Evolutionary conservation across 2,888 invertebrate genomes (phyloP).

Genomic region (Tenthredo livida): DNA sequence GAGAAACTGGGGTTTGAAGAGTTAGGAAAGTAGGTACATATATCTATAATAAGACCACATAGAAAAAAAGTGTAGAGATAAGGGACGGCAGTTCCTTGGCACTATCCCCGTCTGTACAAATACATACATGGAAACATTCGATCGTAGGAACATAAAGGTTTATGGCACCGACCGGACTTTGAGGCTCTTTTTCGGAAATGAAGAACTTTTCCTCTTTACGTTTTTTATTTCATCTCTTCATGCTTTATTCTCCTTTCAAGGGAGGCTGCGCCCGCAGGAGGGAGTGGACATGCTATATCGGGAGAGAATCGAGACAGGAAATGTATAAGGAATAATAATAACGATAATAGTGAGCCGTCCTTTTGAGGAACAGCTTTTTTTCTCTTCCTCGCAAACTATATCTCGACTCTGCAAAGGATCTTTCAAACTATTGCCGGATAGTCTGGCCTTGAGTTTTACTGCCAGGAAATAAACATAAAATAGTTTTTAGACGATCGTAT

Average conservation of each 20-base stretch:
- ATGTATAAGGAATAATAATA: not conserved
- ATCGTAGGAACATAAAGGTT: not conserved
- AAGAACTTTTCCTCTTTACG: constrained; percentile 11
- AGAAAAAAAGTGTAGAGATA: not conserved
- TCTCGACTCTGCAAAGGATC: not conserved
- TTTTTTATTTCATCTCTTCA: not conserved
- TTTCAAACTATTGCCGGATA: not conserved
- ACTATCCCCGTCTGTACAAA: not conserved
- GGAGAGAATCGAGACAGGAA: not conserved
- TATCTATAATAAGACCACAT: not conserved
- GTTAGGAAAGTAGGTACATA: not conserved
- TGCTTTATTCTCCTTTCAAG: not conserved
- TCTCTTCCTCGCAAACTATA: not conserved
- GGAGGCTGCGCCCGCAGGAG: not conserved
- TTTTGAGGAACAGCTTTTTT: constrained; percentile 42
- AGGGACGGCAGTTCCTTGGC: not conserved
- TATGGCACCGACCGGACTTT: not conserved
- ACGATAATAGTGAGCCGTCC: not conserved
- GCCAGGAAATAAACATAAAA: not conserved
- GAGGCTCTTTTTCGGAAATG: constrained; percentile 20
- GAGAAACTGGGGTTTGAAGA: not conserved
- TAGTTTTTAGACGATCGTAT: not conserved
- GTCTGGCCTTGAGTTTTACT: not conserved
- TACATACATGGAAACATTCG: not conserved
- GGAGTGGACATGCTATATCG: constrained; percentile 8